A percentile compares a stretch with the other conserved stretches of the same genome.
Conservation (phyloP, 2,113 vertebrate genomes). For the Rattus norvegicus region DNA sequence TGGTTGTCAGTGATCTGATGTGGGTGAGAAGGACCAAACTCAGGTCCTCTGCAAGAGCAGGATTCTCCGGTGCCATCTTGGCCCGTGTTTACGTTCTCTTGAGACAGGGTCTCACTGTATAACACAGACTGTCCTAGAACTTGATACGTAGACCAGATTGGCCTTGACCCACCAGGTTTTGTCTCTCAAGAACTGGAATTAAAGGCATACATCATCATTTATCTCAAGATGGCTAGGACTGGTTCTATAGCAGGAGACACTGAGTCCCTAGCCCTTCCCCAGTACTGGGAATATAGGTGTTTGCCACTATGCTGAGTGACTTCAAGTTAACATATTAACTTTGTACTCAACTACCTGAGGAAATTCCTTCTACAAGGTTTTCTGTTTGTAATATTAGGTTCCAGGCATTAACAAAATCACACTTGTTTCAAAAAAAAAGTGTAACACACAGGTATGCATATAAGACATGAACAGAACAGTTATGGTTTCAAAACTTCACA, state of each 20-base stretch:
- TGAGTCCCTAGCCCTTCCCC: neutral
- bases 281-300: neutral
- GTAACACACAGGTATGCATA: neutral
- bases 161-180: neutral
- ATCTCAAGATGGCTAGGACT: neutral
- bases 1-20: neutral
- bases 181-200: neutral
- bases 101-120: neutral
- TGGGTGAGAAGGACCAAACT: neutral
- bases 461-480: neutral
- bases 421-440: neutral
- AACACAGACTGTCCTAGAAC: neutral
- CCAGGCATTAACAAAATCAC: neutral
- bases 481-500: neutral
- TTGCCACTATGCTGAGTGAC: no score
- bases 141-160: neutral
- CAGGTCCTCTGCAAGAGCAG: neutral
- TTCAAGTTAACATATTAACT: neutral
- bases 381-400: neutral
- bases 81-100: neutral
- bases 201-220: neutral
- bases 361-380: slow-evolving; percentile 36
- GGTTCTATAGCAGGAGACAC: neutral
- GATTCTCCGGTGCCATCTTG: neutral
- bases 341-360: neutral